phyloP scores from a whole-genome alignment of 2,797 vertebrate species.

The Argya squamiceps region DNA sequence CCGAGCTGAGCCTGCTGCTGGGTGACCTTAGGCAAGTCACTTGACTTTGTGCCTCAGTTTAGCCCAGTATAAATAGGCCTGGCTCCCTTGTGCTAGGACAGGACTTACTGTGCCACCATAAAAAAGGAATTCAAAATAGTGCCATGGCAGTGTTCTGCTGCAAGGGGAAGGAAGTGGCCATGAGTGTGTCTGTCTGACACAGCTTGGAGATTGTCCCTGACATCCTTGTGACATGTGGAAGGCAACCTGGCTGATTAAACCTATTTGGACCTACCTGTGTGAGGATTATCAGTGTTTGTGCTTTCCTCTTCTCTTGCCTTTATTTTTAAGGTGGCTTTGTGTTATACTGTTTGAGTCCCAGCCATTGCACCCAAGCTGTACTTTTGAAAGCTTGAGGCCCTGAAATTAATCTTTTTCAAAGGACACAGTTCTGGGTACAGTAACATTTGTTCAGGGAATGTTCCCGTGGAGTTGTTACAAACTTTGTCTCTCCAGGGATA shows the following conservation, averaged over 20 bases:
- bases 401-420: neutral
- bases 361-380: neutral
- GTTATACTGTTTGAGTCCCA: neutral
- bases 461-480: neutral
- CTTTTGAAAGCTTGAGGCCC: neutral
- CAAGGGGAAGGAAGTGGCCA: neutral
- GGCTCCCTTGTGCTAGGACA: neutral
- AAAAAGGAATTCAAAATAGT: neutral
- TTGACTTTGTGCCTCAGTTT: constrained; percentile 2
- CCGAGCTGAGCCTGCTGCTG: neutral
- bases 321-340: neutral
- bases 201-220: neutral
- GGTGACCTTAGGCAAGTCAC: constrained; percentile 1
- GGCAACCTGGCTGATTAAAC: neutral
- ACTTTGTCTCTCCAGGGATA: neutral
- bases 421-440: neutral
- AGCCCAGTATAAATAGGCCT: neutral
- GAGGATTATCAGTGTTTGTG: neutral
- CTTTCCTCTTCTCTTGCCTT: neutral
- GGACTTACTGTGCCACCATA: neutral
- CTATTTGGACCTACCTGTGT: neutral
- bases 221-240: neutral
- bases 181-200: neutral
- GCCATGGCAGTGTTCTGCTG: neutral
- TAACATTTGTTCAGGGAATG: neutral